Evolutionary conservation across 2,797 vertebrate genomes (phyloP).

Genomic region (Buphagus erythrorhynchus): DNA sequence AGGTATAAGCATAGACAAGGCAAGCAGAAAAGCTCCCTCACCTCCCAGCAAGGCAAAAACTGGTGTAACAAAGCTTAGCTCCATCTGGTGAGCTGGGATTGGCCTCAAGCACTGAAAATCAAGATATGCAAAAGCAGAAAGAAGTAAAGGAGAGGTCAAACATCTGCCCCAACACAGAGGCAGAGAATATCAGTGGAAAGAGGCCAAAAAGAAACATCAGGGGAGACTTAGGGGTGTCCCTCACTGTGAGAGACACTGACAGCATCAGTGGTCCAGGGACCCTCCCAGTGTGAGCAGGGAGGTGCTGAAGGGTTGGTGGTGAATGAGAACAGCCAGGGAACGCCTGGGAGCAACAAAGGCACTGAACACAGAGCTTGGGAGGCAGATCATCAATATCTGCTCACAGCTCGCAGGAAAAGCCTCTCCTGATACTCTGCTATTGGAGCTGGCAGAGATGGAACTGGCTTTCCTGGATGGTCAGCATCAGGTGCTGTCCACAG

Average conservation of each 20-base stretch:
- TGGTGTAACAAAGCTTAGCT: neutral
- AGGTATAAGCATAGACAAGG: neutral
- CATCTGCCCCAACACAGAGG: neutral
- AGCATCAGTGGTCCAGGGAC: neutral
- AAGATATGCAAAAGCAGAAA: neutral
- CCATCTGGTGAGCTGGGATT: neutral
- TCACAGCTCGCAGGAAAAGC: neutral
- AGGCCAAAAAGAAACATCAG: neutral
- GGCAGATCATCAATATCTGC: neutral
- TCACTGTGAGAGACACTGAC: neutral
- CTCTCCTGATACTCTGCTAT: rapidly evolving
- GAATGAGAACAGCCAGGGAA: neutral
- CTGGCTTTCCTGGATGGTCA: neutral
- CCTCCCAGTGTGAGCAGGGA: neutral
- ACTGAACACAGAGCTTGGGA: neutral
- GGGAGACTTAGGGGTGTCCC: neutral
- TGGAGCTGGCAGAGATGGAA: neutral
- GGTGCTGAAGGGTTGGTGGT: neutral
- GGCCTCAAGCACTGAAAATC: neutral
- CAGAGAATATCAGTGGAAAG: neutral
- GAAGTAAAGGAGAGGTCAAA: neutral
- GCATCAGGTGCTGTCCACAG: neutral
- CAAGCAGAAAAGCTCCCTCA: neutral
- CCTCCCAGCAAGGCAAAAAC: neutral
- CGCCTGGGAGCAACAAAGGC: neutral